Evolutionary conservation across 1,140 invertebrate genomes (phyloP).

Genomic region (Drosophila asahinai): DNA sequence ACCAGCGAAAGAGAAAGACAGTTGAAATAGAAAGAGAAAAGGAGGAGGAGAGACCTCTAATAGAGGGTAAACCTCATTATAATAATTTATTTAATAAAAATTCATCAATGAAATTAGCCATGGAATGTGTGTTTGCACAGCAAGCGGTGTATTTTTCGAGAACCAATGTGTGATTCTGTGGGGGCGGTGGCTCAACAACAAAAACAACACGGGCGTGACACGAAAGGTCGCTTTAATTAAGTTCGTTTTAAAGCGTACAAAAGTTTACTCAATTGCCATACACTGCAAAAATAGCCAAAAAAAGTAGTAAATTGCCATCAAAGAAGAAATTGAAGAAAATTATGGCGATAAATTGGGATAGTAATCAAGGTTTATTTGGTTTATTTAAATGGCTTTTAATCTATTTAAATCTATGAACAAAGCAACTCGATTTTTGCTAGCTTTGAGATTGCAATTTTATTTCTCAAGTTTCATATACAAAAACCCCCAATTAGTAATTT

Average conservation of each 20-base stretch:
- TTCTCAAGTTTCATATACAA: neutral
- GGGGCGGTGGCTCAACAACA: constrained; percentile 15
- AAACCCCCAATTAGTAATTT: neutral
- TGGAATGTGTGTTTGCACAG: constrained; percentile 44
- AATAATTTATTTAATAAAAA: constrained; percentile 82
- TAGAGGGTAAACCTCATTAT: constrained; percentile 61
- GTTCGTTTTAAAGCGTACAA: constrained; percentile 62
- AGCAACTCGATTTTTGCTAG: neutral
- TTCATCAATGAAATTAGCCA: constrained; percentile 78
- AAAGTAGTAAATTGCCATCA: constrained; percentile 1
- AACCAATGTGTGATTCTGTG: neutral
- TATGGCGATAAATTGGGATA: neutral
- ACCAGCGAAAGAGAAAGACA: neutral
- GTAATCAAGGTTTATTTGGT: neutral
- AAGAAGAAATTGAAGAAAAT: constrained; percentile 9
- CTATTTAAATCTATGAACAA: neutral
- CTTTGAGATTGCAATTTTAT: neutral
- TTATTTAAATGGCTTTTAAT: neutral
- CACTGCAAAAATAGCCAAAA: constrained; percentile 22
- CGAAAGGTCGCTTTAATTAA: constrained; percentile 76
- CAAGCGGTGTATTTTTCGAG: neutral
- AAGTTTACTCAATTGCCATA: constrained; percentile 54
- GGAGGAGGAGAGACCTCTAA: constrained; percentile 19
- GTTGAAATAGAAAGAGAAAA: constrained; percentile 1
- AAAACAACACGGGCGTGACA: constrained; percentile 61